phyloP scores from a whole-genome alignment of 2,888 invertebrate genomes.

The Nematopogon swammerdamellus region DNA sequence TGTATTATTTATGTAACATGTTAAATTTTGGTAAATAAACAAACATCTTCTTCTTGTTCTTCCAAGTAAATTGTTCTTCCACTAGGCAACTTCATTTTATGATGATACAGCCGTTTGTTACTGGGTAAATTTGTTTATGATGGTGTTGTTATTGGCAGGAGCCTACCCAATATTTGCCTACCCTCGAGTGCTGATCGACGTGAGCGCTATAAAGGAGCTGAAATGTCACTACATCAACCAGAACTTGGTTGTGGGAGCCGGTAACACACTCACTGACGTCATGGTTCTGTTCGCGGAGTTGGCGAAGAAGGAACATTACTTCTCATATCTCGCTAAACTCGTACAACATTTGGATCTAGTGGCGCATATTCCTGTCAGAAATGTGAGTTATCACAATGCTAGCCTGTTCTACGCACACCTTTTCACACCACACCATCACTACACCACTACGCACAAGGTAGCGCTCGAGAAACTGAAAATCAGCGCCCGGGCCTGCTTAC shows the following conservation, averaged over 20 bases:
- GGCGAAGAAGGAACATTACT: background rate
- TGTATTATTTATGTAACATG: too few species aligned
- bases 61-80: too few species aligned
- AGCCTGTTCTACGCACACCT: too few species aligned
- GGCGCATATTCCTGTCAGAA: conserved; percentile 5
- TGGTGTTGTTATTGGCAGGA: background rate
- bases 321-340: conserved; percentile 4
- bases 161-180: conserved; percentile 4
- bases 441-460: too few species aligned
- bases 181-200: conserved; percentile 4
- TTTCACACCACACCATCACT: too few species aligned
- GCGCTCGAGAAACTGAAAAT: too few species aligned
- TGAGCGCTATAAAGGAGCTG: conserved; percentile 3
- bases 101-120: too few species aligned
- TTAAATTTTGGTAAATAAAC: too few species aligned
- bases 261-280: conserved; percentile 1
- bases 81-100: too few species aligned
- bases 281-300: conserved; percentile 1
- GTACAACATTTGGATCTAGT: conserved; percentile 3
- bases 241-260: conserved; percentile 4
- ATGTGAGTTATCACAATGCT: conserved; percentile 5
- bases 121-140: background rate
- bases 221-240: conserved; percentile 2
- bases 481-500: too few species aligned
- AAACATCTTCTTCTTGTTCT: too few species aligned